phyloP scores from a whole-genome alignment of 1,140 invertebrate genomes.

The Tetramorium parvispinum region DNA sequence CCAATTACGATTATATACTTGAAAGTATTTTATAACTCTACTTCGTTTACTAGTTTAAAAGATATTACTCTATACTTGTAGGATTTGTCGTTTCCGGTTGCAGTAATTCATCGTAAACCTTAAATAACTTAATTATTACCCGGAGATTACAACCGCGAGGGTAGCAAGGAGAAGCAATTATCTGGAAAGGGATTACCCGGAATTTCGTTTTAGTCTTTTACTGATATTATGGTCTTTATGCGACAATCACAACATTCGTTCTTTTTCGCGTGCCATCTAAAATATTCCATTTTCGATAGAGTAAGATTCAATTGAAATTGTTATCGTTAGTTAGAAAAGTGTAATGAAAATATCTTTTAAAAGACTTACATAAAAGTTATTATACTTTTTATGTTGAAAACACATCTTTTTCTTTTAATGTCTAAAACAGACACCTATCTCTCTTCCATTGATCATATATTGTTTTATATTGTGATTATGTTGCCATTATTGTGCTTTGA shows the following conservation, averaged over 20 bases:
- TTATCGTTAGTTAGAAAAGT: background rate
- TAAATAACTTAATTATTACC: slow-evolving; percentile 58
- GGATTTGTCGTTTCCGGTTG: slow-evolving; percentile 10
- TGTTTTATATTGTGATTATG: background rate
- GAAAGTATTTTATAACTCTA: background rate
- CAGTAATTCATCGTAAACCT: slow-evolving; percentile 48
- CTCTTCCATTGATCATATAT: background rate
- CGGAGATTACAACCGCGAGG: slow-evolving; percentile 51
- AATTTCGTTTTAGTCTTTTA: slow-evolving; percentile 45
- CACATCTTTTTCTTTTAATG: background rate
- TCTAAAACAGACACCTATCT: background rate
- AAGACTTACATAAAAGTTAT: background rate
- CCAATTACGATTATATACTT: background rate
- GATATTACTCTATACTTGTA: background rate
- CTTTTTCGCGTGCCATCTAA: slow-evolving; percentile 6
- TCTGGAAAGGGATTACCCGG: slow-evolving; percentile 48
- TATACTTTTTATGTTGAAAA: background rate
- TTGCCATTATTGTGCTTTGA: background rate
- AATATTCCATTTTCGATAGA: background rate
- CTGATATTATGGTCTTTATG: slow-evolving; percentile 39
- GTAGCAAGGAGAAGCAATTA: slow-evolving; percentile 46
- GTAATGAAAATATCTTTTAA: background rate
- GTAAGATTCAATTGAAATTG: background rate
- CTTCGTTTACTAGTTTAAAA: slow-evolving; percentile 1
- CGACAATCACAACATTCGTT: slow-evolving; percentile 22